A percentile compares a stretch with the other conserved stretches of the same genome.
phyloP scores from a whole-genome alignment of 1,140 invertebrate species.

The Trinorchestia longiramus region DNA sequence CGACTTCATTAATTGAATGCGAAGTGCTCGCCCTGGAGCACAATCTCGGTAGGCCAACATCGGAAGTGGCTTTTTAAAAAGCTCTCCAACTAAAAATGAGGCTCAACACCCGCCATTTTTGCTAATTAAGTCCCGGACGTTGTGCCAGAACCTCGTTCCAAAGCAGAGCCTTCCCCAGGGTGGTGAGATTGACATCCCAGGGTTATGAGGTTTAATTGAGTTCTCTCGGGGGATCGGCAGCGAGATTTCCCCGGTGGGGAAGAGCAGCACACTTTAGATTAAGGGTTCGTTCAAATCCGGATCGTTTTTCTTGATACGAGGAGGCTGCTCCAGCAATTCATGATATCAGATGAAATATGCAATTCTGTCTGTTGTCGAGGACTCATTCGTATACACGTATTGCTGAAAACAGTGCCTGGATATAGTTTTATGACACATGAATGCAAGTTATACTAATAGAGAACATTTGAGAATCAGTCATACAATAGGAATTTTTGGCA shows the following conservation, averaged over 20 bases:
- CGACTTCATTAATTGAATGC: background rate
- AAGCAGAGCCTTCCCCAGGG: background rate
- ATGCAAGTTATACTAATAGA: background rate
- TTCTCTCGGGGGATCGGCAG: background rate
- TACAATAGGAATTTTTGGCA: too few relatives aligned
- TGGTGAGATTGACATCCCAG: conserved; percentile 9
- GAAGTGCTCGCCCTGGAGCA: background rate
- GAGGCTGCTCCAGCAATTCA: background rate
- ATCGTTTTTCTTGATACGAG: conserved; percentile 8
- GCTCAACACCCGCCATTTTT: background rate
- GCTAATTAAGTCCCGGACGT: conserved; percentile 22
- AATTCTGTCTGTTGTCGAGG: background rate
- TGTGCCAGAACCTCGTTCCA: background rate
- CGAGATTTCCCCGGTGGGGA: conserved; percentile 16
- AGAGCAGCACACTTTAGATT: background rate
- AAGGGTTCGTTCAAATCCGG: background rate
- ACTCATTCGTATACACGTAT: background rate
- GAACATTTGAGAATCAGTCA: background rate
- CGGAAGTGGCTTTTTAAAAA: background rate
- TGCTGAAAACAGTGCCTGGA: background rate
- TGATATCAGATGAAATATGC: background rate
- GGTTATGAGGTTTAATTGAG: conserved; percentile 31
- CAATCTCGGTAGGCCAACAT: background rate
- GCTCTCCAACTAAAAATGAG: background rate
- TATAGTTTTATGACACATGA: background rate